Percentiles rank a stretch among this genome's conserved stretches.
Evolutionary conservation across 2,113 vertebrate genomes (phyloP).

Genomic region (Paracanthobrama guichenoti): DNA sequence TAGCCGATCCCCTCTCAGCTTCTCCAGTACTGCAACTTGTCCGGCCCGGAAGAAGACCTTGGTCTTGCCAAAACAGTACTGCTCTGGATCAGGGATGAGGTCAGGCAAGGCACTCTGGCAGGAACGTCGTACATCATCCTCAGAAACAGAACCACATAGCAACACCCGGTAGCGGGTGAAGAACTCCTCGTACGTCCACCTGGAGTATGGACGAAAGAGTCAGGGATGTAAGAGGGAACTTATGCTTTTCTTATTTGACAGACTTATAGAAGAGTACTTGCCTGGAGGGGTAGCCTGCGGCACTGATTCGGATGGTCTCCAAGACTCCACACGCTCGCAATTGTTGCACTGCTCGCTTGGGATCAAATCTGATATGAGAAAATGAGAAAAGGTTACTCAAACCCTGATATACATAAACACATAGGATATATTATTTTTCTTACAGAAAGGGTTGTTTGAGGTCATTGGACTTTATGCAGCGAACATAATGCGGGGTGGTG

Average conservation of each 20-base stretch:
- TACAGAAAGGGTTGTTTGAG: slow-evolving; percentile 76
- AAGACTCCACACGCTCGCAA: slow-evolving; percentile 80
- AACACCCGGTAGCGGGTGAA: slow-evolving; percentile 74
- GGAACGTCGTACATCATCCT: slow-evolving; percentile 46
- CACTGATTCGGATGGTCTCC: slow-evolving; percentile 82
- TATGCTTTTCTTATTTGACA: neutral
- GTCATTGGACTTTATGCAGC: slow-evolving; percentile 86
- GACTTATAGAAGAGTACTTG: slow-evolving; percentile 35
- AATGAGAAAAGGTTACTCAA: neutral
- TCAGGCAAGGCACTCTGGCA: slow-evolving; percentile 67
- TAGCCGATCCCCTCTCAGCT: slow-evolving; percentile 69
- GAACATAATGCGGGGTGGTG: slow-evolving; percentile 80
- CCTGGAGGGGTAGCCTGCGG: slow-evolving; percentile 81
- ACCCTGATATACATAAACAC: neutral
- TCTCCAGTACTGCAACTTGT: slow-evolving; percentile 78
- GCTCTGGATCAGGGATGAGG: slow-evolving; percentile 71
- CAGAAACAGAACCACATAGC: slow-evolving; percentile 55
- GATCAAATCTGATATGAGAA: slow-evolving; percentile 71
- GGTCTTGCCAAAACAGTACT: slow-evolving; percentile 75
- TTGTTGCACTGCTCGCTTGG: slow-evolving; percentile 78
- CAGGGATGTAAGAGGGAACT: neutral
- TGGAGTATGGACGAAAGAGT: slow-evolving; percentile 34
- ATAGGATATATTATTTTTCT: slow-evolving; percentile 34
- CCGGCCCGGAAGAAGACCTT: slow-evolving; percentile 77
- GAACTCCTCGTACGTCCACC: slow-evolving; percentile 78